A percentile compares a stretch with the other conserved stretches of the same genome.
These are phyloP conservation scores for Heliconius nattereri DNA, from an alignment of 1,140 invertebrate species.

Conservation along the genomic window DNA sequence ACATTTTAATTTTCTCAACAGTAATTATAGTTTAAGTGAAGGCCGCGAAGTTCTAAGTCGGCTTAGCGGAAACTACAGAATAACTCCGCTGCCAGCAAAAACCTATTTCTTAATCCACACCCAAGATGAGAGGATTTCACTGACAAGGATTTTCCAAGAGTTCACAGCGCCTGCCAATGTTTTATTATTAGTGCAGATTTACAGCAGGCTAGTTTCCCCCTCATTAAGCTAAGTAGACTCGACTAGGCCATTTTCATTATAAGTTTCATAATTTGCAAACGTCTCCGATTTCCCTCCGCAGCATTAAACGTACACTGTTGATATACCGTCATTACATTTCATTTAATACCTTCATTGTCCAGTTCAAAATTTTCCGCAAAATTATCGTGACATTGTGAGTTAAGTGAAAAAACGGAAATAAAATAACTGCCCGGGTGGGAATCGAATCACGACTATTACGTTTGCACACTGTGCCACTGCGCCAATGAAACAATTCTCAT, in stretches of 20 bases:
- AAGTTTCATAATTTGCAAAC: conserved; percentile 3
- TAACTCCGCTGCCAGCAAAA: not conserved
- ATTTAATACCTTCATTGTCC: too few relatives aligned
- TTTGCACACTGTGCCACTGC: too few relatives aligned
- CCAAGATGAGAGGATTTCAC: not conserved
- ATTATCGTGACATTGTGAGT: too few relatives aligned
- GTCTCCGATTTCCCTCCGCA: not conserved
- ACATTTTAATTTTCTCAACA: not conserved
- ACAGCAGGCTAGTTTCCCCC: not conserved
- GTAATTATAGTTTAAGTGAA: not conserved
- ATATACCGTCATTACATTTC: not conserved
- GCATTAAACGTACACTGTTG: not conserved
- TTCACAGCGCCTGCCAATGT: conserved; percentile 1
- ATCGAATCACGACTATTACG: too few relatives aligned
- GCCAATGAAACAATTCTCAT: too few relatives aligned
- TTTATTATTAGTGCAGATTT: conserved; percentile 9
- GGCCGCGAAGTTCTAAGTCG: not conserved
- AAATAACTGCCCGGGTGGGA: too few relatives aligned
- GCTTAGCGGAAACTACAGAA: not conserved
- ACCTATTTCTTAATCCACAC: not conserved
- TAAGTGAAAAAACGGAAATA: too few relatives aligned
- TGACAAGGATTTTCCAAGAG: not conserved
- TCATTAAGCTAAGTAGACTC: not conserved
- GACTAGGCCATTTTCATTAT: not conserved
- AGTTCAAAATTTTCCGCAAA: too few relatives aligned